Evolutionary conservation across 1,140 invertebrate genomes (phyloP).

Genomic region (Polypedilum pembai): DNA sequence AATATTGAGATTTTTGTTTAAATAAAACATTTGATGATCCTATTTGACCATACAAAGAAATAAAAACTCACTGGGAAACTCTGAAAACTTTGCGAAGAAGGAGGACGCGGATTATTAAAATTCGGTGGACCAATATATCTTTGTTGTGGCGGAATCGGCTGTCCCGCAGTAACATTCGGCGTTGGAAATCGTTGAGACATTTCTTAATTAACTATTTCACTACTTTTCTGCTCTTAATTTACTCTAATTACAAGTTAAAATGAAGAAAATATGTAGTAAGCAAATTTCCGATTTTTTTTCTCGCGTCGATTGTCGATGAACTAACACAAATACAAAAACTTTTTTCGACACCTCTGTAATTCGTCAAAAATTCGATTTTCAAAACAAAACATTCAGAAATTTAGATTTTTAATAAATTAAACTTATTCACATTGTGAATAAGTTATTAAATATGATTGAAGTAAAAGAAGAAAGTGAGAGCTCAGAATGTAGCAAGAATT

Average conservation of each 20-base stretch:
- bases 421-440: not conserved
- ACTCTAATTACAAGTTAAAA: not conserved
- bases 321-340: not conserved
- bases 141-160: not conserved
- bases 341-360: no score
- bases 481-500: not conserved
- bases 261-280: not conserved
- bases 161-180: not conserved
- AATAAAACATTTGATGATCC: not conserved
- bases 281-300: no score
- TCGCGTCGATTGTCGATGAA: not conserved
- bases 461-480: not conserved
- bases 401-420: not conserved
- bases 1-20: not conserved
- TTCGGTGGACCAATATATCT: not conserved
- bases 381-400: not conserved
- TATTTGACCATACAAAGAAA: not conserved
- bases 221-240: no score
- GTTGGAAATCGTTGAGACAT: constrained; percentile 26
- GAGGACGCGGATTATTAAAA: not conserved
- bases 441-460: not conserved
- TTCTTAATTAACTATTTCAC: no score
- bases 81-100: not conserved
- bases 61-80: constrained; percentile 6
- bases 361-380: not conserved